These are phyloP conservation scores for Aplocera efformata DNA, from an alignment of 2,888 invertebrate species.

Conservation along the genomic window DNA sequence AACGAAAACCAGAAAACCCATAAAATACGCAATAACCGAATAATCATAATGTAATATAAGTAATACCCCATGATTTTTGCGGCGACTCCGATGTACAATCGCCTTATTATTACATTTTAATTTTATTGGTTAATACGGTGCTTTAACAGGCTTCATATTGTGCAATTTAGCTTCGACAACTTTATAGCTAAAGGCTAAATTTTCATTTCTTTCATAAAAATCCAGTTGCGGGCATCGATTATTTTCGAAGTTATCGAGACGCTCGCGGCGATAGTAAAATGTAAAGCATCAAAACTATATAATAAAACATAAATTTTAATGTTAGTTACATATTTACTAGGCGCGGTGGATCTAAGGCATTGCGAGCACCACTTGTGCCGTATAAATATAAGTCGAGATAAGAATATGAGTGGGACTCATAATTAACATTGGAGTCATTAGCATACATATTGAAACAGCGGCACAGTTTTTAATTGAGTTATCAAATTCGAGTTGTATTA, in stretches of 20 bases:
- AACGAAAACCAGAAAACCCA: constrained; percentile 54
- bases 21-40: constrained; percentile 62
- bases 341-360: constrained; percentile 26
- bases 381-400: constrained; percentile 36
- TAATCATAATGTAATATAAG: constrained; percentile 64
- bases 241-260: constrained; percentile 28
- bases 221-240: constrained; percentile 25
- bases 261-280: constrained; percentile 28
- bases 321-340: constrained; percentile 10
- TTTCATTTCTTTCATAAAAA: constrained; percentile 29
- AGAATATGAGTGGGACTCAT: constrained; percentile 29
- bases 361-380: constrained; percentile 35
- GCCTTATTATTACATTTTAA: constrained; percentile 63
- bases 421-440: constrained; percentile 26
- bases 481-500: constrained; percentile 10
- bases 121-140: constrained; percentile 61
- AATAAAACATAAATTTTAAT: constrained; percentile 21
- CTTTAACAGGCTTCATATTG: constrained; percentile 37
- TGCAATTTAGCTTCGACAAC: constrained; percentile 48
- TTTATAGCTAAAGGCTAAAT: constrained; percentile 45
- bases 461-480: constrained; percentile 19
- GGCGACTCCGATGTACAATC: constrained; percentile 45
- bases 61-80: constrained; percentile 53
- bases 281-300: constrained; percentile 31
- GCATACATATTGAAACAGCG: constrained; percentile 26